Conservation (phyloP, 35 echinoderm and acorn worm species). For the Acanthaster planci region DNA sequence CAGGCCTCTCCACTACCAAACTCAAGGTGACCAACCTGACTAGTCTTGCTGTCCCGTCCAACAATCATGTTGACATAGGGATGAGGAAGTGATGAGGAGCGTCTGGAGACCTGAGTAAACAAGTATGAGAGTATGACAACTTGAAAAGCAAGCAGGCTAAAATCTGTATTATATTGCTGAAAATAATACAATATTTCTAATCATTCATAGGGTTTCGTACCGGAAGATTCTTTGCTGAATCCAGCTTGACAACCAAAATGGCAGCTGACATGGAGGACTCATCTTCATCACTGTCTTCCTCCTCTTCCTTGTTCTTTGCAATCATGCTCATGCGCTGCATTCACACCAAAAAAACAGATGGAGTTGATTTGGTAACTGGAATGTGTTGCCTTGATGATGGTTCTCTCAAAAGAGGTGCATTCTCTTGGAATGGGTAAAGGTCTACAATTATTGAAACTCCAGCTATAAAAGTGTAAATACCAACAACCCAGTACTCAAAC, state of each 20-base stretch:
- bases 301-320: constrained; percentile 28
- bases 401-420: too few species aligned
- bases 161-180: too few species aligned
- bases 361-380: background rate
- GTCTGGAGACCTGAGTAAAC: background rate
- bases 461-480: too few species aligned
- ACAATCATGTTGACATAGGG: background rate
- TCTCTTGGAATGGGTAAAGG: too few species aligned
- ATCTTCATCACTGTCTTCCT: constrained; percentile 14
- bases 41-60: background rate
- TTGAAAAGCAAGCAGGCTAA: too few species aligned
- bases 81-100: background rate
- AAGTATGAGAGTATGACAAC: too few species aligned
- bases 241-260: constrained; percentile 78
- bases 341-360: background rate
- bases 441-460: too few species aligned
- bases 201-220: constrained; percentile 69
- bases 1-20: too few species aligned
- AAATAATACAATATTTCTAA: too few species aligned
- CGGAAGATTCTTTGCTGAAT: constrained; percentile 92
- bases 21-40: constrained; percentile 4
- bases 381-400: background rate
- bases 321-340: background rate
- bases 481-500: too few species aligned
- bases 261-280: constrained; percentile 44